Evolutionary conservation across 2,888 invertebrate genomes (phyloP), one percentile per base, ranked within the genome.

Genomic region (Eupsilia transversa): DNA sequence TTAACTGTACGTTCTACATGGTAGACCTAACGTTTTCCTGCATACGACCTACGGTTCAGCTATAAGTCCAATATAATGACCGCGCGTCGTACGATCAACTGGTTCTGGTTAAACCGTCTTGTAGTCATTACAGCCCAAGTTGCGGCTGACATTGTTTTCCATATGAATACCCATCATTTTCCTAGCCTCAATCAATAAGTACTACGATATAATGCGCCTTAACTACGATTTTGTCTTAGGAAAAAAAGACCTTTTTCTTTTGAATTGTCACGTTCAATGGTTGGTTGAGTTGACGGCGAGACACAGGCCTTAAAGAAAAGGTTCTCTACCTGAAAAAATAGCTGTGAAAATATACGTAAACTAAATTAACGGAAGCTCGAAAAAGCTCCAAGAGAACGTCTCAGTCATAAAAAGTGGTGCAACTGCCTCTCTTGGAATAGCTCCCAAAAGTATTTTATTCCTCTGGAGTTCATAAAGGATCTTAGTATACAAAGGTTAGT

Each of bases 371-470:
- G 33, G 38, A 49, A 65, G 23, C 41, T 54, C 23, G 27, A 66
- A 43, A 77, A 46, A 27, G 38, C 41, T 73, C 30, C 33, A 49
- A 57, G 67, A 68, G 67, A 82, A 78, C 68, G 43, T 73, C 38
- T 74, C 78, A 73, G 83, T 76, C 76, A 69, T 83, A 83, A 71
- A 83, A 66, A 77, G 57, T 65, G 70, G 43, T 80, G 83, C 82
- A 87, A 86, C 82, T 79, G 77, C 80, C 79, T 82, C 77, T 72
- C 75, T 72, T 74, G 66, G 82, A 87, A 90, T 82, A 76, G 85
- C 86, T 87, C 90, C 88, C 90, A 77, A 84, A 87, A 87, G 91
- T 79, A 88, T 88, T 86, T 79, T 82, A 79, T 79, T 83, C 81
- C 85, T 84, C 84, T 72, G 72, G 77, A 85, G 77, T 83, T 79